Base-by-base conservation (phyloP, 2,113 vertebrate species). In the Gymnarchus niloticus region DNA sequence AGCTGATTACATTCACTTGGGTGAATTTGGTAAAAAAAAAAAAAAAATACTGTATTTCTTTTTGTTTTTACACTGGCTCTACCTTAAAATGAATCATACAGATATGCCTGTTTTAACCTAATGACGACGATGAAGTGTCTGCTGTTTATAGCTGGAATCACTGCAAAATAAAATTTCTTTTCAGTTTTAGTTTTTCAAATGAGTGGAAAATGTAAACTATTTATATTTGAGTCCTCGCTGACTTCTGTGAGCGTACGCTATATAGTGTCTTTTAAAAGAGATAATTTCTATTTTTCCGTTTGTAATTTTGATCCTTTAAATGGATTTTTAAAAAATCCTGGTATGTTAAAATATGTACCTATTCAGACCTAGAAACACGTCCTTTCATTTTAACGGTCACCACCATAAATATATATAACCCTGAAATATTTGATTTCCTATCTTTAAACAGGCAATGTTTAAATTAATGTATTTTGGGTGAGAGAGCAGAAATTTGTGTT, bases 181-280 rank as follows among this genome's bases (percentile, higher is more conserved):
- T 69, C 57, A 85, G 49, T 92, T 89, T 90, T 89, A 92, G 89
- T 92, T 87, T 14, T 82, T 51, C 57, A 90, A 84, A 73, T 81
- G 84, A 89, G 90, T 84, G 88, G 89, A 87, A 90, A 92, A 93
- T 92, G 92, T 94, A 92, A 95, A 93, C 89, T 94, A 92, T 93
- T 93, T 94, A 93, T 94, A 92, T 92, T 91, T 88, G 86, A 87
- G 91, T 94, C 93, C 91, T 93, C 88, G 88, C 90, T 91, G 89
- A 93, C 94, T 94, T 92, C 93, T 91, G 92, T 91, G 90, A 90
- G 93, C 91, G 90, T 89, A 94, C 92, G 93, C 94, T 94, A 94
- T 92, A 93, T 94, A 88, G 89, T 90, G 90, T 92, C 92, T 93
- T 92, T 94, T 88, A 77, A 89, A 93, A 93, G 91, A 89, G 92